Evolutionary conservation across 2,797 vertebrate genomes (phyloP).

Genomic region (Schizopygopsis malacanthus): DNA sequence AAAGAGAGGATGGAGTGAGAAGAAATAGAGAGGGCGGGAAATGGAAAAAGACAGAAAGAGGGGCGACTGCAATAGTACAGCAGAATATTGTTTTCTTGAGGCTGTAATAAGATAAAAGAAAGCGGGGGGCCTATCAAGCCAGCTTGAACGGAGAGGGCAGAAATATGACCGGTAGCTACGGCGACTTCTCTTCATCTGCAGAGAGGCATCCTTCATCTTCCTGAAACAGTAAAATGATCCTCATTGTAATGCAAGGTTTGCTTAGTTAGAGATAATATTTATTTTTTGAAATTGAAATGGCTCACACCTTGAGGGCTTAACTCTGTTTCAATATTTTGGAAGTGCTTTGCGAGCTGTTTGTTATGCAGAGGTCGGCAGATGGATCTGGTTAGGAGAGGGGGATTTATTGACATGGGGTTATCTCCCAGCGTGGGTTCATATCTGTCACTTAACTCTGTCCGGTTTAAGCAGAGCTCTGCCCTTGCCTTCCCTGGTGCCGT

Average conservation of each 20-base stretch:
- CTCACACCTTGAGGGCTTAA: constrained; percentile 76
- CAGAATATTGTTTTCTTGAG: constrained; percentile 49
- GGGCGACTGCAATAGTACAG: constrained; percentile 40
- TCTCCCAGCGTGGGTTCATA: constrained; percentile 38
- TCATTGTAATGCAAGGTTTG: constrained; percentile 77
- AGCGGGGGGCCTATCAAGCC: constrained; percentile 18
- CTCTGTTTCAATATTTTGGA: constrained; percentile 65
- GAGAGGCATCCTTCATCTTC: constrained; percentile 64
- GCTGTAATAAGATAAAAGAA: constrained; percentile 42
- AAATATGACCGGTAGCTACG: constrained; percentile 36
- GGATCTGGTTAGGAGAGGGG: constrained; percentile 46
- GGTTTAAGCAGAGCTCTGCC: constrained; percentile 29
- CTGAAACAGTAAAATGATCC: constrained; percentile 64
- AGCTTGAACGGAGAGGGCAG: constrained; percentile 23
- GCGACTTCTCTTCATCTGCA: constrained; percentile 32
- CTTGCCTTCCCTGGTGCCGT: not conserved
- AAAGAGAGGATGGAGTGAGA: constrained; percentile 62
- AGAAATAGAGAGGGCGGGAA: constrained; percentile 29
- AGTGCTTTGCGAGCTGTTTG: constrained; percentile 56
- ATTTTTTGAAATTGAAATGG: constrained; percentile 82
- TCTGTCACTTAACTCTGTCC: constrained; percentile 45
- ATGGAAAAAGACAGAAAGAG: constrained; percentile 24
- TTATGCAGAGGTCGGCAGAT: constrained; percentile 56
- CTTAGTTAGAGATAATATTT: constrained; percentile 82
- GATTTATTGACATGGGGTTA: constrained; percentile 53